Conservation (phyloP, 2,888 invertebrate species). For the Taphrorychus bicolor region DNA sequence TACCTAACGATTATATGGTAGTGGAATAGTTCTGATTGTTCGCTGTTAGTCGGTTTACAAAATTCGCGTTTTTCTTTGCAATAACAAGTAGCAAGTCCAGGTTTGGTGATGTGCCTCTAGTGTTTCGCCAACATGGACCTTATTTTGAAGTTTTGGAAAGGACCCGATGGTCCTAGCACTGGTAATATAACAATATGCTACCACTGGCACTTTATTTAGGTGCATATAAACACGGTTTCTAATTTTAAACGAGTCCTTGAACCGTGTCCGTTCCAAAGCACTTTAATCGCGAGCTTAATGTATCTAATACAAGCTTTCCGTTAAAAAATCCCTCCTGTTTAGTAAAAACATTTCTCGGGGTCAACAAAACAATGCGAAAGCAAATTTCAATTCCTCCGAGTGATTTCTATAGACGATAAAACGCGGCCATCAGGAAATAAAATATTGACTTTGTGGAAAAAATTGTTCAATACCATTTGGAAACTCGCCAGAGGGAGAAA, state of each 20-base stretch:
- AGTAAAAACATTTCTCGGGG: background rate
- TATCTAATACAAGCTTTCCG: background rate
- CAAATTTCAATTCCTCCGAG: background rate
- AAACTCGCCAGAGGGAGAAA: too few species aligned
- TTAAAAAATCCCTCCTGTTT: background rate
- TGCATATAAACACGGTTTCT: background rate
- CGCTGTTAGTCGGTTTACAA: background rate
- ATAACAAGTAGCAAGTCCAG: background rate
- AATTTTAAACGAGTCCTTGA: background rate
- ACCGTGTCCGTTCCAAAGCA: background rate
- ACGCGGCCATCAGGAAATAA: background rate
- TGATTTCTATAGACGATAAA: background rate
- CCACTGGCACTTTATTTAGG: too few species aligned
- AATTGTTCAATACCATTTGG: background rate
- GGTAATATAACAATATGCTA: too few species aligned
- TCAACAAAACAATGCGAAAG: background rate
- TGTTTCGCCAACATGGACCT: background rate
- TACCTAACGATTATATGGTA: background rate
- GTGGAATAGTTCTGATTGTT: background rate
- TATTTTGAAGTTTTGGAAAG: background rate
- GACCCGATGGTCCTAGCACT: background rate
- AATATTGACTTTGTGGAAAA: background rate
- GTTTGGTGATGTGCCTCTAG: background rate
- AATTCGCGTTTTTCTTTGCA: background rate
- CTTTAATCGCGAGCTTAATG: background rate